Conservation (phyloP, 2,113 vertebrate species). For the Phylloscopus trochilus region DNA sequence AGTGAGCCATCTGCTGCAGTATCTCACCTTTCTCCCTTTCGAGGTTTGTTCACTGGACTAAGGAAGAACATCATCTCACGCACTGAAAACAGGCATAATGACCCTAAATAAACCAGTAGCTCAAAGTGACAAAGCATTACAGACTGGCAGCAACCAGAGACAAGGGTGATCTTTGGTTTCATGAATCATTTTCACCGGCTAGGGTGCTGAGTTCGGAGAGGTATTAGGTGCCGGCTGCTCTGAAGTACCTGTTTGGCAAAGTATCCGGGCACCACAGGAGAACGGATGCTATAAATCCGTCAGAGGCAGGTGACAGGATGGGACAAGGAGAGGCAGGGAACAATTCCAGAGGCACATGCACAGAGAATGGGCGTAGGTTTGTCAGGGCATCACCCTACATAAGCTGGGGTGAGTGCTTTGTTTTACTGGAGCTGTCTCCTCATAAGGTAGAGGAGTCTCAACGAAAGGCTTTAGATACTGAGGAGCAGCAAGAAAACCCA, state of each 20-base stretch:
- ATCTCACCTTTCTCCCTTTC: neutral
- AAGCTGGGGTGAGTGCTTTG: neutral
- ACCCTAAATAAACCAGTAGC: neutral
- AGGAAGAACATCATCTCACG: neutral
- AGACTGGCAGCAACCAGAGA: neutral
- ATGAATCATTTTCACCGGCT: neutral
- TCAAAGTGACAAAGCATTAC: neutral
- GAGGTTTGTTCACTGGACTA: neutral
- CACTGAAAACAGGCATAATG: neutral
- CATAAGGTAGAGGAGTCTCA: neutral
- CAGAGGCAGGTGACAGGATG: neutral
- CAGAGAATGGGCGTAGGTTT: fast-evolving
- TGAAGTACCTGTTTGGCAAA: neutral
- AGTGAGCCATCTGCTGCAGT: neutral
- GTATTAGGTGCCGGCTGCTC: neutral
- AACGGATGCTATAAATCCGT: neutral
- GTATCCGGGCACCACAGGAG: neutral
- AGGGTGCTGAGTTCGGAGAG: neutral
- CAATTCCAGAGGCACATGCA: neutral
- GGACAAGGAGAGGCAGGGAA: neutral
- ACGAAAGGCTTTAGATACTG: neutral
- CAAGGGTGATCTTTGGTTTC: neutral
- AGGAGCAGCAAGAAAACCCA: neutral
- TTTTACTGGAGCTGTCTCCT: neutral
- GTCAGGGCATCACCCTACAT: neutral